Percentiles rank a stretch among this genome's conserved stretches.
These are phyloP conservation scores for Araneus ventricosus DNA, from an alignment of 1,140 invertebrate species.

Conservation along the genomic window DNA sequence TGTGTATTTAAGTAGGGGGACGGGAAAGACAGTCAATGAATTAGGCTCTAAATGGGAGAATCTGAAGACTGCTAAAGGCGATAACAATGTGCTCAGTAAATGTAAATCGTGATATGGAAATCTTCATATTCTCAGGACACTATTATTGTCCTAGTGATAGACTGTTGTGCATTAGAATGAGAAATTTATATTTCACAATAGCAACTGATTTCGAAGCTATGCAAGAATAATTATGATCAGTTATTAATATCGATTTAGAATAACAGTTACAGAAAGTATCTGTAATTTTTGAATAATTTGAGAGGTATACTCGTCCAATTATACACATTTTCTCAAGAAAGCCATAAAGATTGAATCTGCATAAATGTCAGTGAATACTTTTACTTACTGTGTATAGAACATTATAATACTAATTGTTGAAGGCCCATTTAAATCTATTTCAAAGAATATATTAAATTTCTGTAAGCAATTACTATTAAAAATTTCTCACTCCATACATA, in stretches of 20 bases:
- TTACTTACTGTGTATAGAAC: too few species aligned
- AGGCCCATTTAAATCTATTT: too few species aligned
- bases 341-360: too few species aligned
- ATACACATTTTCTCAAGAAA: too few species aligned
- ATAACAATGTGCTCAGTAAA: conserved; percentile 34
- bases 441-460: too few species aligned
- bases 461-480: too few species aligned
- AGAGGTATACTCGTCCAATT: too few species aligned
- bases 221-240: background rate
- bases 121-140: background rate
- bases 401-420: too few species aligned
- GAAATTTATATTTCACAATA: background rate
- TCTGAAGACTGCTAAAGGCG: conserved; percentile 24
- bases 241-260: background rate
- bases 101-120: conserved; percentile 24
- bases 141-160: background rate
- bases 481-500: too few species aligned
- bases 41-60: conserved; percentile 12
- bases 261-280: too few species aligned
- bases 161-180: background rate
- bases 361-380: too few species aligned
- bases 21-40: conserved; percentile 1
- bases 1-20: conserved; percentile 30
- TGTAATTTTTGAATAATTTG: too few species aligned
- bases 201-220: background rate